A percentile compares a stretch with the other conserved stretches of the same genome.
Conservation (phyloP, 2,888 invertebrate genomes). For the Idaea dimidiata region DNA sequence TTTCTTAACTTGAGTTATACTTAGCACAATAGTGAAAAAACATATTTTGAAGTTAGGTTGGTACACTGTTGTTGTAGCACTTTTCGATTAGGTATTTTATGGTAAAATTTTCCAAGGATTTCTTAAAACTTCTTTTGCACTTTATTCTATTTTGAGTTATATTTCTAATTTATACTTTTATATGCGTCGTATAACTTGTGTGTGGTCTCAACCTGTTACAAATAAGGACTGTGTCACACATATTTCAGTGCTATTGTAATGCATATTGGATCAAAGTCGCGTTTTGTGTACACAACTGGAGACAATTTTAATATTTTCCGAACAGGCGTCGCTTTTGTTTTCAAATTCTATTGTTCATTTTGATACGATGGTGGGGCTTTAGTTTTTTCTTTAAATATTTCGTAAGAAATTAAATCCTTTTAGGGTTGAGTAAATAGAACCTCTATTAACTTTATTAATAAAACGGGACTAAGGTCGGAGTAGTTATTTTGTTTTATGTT, state of each 20-base stretch:
- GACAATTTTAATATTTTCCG: conserved; percentile 59
- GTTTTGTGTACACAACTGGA: conserved; percentile 75
- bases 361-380: conserved; percentile 30
- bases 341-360: conserved; percentile 39
- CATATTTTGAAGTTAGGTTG: too few species aligned
- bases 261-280: conserved; percentile 74
- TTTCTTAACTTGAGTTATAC: too few species aligned
- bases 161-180: conserved; percentile 10
- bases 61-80: too few species aligned
- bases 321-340: conserved; percentile 48
- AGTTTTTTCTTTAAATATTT: conserved; percentile 15
- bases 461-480: too few species aligned
- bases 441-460: too few species aligned
- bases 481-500: too few species aligned
- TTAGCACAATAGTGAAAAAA: too few species aligned
- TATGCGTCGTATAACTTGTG: conserved; percentile 27
- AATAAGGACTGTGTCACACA: conserved; percentile 67
- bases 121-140: neutral
- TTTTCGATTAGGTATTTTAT: neutral
- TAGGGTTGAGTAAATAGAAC: neutral
- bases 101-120: conserved; percentile 13
- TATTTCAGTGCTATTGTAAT: conserved; percentile 69
- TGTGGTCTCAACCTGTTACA: conserved; percentile 50
- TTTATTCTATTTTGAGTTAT: conserved; percentile 5
- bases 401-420: conserved; percentile 26